Base-by-base conservation (phyloP, 2,797 vertebrate genomes). In the Paramormyrops hopkinsi region DNA sequence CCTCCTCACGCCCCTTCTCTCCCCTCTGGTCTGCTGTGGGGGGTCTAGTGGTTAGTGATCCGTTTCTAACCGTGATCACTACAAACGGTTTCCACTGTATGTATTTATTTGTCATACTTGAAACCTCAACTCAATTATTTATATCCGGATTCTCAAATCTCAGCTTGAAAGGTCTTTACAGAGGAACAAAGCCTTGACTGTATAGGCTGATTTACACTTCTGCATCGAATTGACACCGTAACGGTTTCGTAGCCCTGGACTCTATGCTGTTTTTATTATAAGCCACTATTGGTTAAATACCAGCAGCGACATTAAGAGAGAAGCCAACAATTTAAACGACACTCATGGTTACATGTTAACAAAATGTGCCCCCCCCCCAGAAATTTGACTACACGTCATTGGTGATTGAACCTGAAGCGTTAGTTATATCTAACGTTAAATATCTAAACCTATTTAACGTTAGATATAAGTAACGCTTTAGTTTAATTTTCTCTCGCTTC, bases 1-100 rank as follows among this genome's bases (percentile, higher is more conserved):
- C 91, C 92, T 99, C 76, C 94, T 99, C 1, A 87, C 88, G 33
- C 97, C 97, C 2, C 88, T 99, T 69, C 90, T 99, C 5, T 91
- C 91, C 0, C 96, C 98, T 0, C 95, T 99, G 0, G 92, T 87
- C 14, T 92, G 90, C 0, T 98, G 97, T 93, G 91, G 88, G 0
- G 11, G 76, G 1, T 22, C 90, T 0, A 4, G 94, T 92, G 94
- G 97, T 98, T 91, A 93, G 95, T 93, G 5, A 14, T 48, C 22
- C 8, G 2, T 62, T 59, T 59, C n/a, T 62, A 9, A 25, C 56
- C 0, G 7, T 22, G 7, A 22, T 59, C 56, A 59, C 56, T 59
- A 22, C 2, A 59, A 59, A 59, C 7, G 4, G n/a, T 9, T 59
- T 59, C 56, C n/a, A 22, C 56, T 9, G n/a, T 3, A 62, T 62